A percentile compares a stretch with the other conserved stretches of the same genome.
phyloP scores from a whole-genome alignment of 92 coral and sea anemone genomes.

The Actinostola sp. region DNA sequence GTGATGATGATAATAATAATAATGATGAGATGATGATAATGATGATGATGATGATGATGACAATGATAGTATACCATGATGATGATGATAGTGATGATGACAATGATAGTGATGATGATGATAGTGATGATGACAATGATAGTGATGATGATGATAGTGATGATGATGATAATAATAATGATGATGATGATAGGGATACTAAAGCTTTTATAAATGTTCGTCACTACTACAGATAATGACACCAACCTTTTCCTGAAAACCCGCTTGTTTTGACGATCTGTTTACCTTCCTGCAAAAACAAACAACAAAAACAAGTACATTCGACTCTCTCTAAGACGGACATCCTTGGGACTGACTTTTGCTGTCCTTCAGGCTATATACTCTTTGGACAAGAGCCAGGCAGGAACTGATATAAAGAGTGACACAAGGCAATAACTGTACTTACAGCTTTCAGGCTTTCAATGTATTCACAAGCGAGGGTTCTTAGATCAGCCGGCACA shows the following conservation, averaged over 20 bases:
- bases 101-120: not conserved
- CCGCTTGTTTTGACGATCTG: slow-evolving; percentile 88
- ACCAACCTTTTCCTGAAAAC: slow-evolving; percentile 96
- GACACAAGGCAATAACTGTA: not conserved
- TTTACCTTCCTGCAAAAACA: slow-evolving; percentile 81
- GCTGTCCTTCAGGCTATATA: too few relatives aligned
- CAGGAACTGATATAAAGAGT: too few relatives aligned
- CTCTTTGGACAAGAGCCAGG: too few relatives aligned
- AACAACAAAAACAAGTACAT: too few relatives aligned
- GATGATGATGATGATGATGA: not conserved
- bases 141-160: not conserved
- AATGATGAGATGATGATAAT: too few relatives aligned
- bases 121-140: slow-evolving; percentile 1
- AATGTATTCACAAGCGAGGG: slow-evolving; percentile 67
- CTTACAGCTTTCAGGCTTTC: slow-evolving; percentile 89
- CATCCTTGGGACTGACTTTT: not conserved
- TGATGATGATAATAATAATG: not conserved
- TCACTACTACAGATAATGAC: not conserved
- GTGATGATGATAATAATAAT: too few relatives aligned
- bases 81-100: not conserved
- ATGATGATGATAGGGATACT: not conserved
- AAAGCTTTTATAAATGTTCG: too few relatives aligned
- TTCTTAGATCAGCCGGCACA: slow-evolving; percentile 88
- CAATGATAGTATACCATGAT: not conserved
- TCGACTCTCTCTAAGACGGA: too few relatives aligned